Evolutionary conservation across 2,113 vertebrate genomes (phyloP).

Genomic region (Silurus asotus): DNA sequence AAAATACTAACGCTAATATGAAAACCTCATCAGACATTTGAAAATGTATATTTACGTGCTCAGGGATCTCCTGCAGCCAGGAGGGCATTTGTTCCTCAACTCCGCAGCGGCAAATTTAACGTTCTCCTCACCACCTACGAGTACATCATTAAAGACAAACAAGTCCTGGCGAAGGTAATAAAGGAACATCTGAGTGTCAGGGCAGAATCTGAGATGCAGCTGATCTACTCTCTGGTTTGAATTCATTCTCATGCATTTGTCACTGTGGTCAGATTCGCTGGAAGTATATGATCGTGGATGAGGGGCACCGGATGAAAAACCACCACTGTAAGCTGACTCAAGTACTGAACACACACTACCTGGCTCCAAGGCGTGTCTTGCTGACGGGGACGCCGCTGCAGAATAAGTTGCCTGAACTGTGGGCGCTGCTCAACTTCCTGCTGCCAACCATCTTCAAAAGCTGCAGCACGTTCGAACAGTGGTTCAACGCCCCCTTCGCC

Average conservation of each 20-base stretch:
- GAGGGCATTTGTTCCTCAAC: slow-evolving; percentile 86
- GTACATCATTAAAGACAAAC: slow-evolving; percentile 98
- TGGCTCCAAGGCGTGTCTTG: slow-evolving; percentile 89
- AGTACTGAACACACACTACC: slow-evolving; percentile 95
- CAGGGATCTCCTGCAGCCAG: slow-evolving; percentile 93
- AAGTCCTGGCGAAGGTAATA: slow-evolving; percentile 91
- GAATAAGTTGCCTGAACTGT: slow-evolving; percentile 96
- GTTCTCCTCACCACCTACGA: slow-evolving; percentile 95
- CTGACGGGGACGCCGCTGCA: slow-evolving; percentile 93
- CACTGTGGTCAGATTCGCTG: slow-evolving; percentile 82
- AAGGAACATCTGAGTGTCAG: neutral
- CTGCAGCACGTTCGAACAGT: slow-evolving; percentile 97
- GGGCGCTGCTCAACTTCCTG: slow-evolving; percentile 97
- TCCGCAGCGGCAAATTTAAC: slow-evolving; percentile 95
- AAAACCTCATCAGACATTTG: no score
- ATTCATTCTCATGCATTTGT: neutral
- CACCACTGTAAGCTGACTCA: slow-evolving; percentile 97
- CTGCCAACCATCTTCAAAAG: slow-evolving; percentile 98
- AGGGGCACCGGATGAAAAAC: slow-evolving; percentile 98
- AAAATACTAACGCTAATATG: neutral
- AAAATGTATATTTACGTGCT: slow-evolving; percentile 11
- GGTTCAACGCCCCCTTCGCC: slow-evolving; percentile 97
- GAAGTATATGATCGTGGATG: slow-evolving; percentile 99
- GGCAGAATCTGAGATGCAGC: no score
- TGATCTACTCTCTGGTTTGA: neutral